These are phyloP conservation scores for Pachyramphus minor DNA, from an alignment of 2,113 vertebrate genomes.

Conservation along the genomic window DNA sequence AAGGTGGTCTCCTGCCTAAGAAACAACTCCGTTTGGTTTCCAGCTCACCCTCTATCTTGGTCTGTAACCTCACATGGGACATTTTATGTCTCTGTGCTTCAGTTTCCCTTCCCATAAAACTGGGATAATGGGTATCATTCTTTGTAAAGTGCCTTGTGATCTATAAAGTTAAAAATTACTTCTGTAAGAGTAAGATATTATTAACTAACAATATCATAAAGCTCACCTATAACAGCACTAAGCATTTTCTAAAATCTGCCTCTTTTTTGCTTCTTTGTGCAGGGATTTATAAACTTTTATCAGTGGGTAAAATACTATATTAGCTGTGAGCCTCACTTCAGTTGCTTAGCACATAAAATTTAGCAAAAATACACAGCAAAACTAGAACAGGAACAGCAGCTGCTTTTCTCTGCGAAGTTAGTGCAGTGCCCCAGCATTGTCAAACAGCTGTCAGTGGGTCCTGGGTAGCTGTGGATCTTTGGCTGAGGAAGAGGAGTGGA, in stretches of 20 bases:
- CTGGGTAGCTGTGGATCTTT: not conserved
- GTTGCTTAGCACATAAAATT: not conserved
- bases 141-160: not conserved
- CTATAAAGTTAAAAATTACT: not conserved
- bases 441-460: not conserved
- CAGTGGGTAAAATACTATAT: not conserved
- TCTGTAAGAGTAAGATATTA: not conserved
- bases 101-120: not conserved
- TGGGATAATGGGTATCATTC: not conserved
- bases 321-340: not conserved
- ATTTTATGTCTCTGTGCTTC: not conserved
- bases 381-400: not conserved
- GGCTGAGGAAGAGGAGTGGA: not conserved
- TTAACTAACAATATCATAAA: not conserved
- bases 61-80: not conserved
- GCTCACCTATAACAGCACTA: not conserved
- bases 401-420: not conserved
- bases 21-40: not conserved
- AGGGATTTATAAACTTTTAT: not conserved
- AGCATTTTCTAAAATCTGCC: not conserved
- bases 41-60: not conserved
- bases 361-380: not conserved
- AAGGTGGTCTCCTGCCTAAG: not conserved
- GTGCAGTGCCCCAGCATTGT: not conserved
- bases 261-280: not conserved